Percentiles rank a stretch among this genome's conserved stretches.
Evolutionary conservation across 2,797 vertebrate genomes (phyloP).

Genomic region (Periparus ater): DNA sequence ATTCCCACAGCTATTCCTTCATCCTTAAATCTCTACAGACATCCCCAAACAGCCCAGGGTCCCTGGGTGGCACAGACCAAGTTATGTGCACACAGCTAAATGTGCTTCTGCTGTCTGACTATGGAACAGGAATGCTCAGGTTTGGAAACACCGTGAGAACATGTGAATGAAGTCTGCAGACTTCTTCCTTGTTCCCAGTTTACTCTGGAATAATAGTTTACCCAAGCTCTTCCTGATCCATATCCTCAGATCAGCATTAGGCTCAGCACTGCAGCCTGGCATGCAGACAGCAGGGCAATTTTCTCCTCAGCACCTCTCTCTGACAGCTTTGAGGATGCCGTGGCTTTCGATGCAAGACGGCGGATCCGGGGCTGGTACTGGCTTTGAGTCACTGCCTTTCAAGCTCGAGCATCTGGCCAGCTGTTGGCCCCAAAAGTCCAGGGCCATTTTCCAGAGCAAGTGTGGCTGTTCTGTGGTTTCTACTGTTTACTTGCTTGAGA

Average conservation of each 20-base stretch:
- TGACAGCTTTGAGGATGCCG: neutral
- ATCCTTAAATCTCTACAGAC: neutral
- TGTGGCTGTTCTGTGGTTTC: neutral
- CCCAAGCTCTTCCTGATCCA: conserved; percentile 22
- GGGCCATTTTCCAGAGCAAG: neutral
- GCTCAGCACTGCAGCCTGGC: neutral
- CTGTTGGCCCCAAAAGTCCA: neutral
- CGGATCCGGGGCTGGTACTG: fast-evolving
- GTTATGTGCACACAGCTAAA: neutral
- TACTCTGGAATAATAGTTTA: neutral
- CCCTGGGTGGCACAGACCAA: neutral
- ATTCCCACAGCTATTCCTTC: neutral
- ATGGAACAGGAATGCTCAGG: neutral
- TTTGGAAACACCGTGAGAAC: conserved; percentile 40
- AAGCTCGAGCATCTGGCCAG: conserved; percentile 1
- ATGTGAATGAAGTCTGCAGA: neutral
- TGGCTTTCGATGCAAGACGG: neutral
- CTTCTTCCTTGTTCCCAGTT: conserved; percentile 46
- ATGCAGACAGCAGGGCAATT: neutral
- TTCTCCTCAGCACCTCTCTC: neutral
- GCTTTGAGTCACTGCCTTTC: neutral
- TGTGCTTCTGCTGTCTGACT: neutral
- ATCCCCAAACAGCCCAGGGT: neutral
- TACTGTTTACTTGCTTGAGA: neutral
- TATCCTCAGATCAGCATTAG: neutral